phyloP scores from a whole-genome alignment of 2,797 vertebrate genomes.

The Adelosebastes latens region DNA sequence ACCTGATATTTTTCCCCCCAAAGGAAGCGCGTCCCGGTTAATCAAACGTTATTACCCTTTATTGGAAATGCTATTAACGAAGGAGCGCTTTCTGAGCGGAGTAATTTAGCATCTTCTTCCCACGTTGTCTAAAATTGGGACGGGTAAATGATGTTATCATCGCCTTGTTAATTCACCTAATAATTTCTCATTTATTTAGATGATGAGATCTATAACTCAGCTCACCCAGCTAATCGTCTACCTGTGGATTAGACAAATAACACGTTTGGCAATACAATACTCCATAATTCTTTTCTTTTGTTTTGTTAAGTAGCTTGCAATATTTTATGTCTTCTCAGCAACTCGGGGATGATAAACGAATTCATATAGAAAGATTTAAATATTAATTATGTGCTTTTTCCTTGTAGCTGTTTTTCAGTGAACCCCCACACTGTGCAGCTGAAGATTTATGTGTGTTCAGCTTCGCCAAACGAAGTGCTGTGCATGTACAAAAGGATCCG shows the following conservation, averaged over 20 bases:
- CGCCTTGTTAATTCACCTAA: slow-evolving; percentile 75
- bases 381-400: slow-evolving; percentile 34
- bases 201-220: slow-evolving; percentile 67
- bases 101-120: slow-evolving; percentile 77
- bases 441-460: slow-evolving; percentile 22
- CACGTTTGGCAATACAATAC: slow-evolving; percentile 39
- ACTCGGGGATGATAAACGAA: slow-evolving; percentile 24
- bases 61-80: slow-evolving; percentile 77
- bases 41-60: slow-evolving; percentile 75
- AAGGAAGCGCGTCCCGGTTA: slow-evolving; percentile 53
- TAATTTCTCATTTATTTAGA: slow-evolving; percentile 78
- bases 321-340: slow-evolving; percentile 28
- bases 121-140: slow-evolving; percentile 71
- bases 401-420: slow-evolving; percentile 25
- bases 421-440: neutral
- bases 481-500: neutral
- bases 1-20: slow-evolving; percentile 63
- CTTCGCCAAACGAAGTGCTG: neutral
- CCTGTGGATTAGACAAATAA: slow-evolving; percentile 55
- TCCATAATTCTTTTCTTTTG: neutral
- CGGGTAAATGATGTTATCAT: slow-evolving; percentile 70
- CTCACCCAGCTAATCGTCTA: slow-evolving; percentile 52
- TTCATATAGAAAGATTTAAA: slow-evolving; percentile 25
- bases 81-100: slow-evolving; percentile 57
- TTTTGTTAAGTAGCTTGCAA: slow-evolving; percentile 17